Percentiles rank a stretch among this genome's conserved stretches.
phyloP scores from a whole-genome alignment of 2,797 vertebrate genomes.

The Diplodus sargus region DNA sequence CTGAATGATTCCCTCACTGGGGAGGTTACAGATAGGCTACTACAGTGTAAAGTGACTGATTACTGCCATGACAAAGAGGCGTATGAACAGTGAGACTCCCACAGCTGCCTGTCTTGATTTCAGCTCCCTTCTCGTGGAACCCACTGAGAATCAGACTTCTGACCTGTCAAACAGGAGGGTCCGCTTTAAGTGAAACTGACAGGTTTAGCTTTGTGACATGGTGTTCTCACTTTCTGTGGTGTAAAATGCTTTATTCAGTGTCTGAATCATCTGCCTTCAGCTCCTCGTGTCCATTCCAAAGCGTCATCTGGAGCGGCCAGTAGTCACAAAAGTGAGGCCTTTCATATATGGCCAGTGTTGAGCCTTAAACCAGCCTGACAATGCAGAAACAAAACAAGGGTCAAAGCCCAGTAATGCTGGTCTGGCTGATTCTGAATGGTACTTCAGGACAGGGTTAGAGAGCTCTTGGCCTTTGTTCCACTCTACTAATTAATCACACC shows the following conservation, averaged over 20 bases:
- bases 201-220: conserved; percentile 46
- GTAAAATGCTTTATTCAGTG: conserved; percentile 42
- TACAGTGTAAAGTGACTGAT: conserved; percentile 43
- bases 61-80: conserved; percentile 40
- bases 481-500: conserved; percentile 70
- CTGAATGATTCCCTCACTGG: conserved; percentile 10
- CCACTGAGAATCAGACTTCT: conserved; percentile 45
- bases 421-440: conserved; percentile 47
- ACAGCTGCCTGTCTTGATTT: conserved; percentile 61
- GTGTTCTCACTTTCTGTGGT: conserved; percentile 38
- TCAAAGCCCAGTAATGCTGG: conserved; percentile 49
- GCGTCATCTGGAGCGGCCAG: conserved; percentile 37
- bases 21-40: not conserved
- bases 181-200: conserved; percentile 45
- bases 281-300: conserved; percentile 33
- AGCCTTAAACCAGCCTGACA: conserved; percentile 38
- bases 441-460: conserved; percentile 44
- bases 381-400: conserved; percentile 50
- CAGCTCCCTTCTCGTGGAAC: conserved; percentile 67
- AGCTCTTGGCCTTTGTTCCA: conserved; percentile 59
- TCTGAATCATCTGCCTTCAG: conserved; percentile 11
- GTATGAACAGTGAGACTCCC: conserved; percentile 33
- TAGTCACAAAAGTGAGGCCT: conserved; percentile 34
- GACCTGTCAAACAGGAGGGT: conserved; percentile 28
- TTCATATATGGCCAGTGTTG: conserved; percentile 55